Conservation (phyloP, 2,113 vertebrate species). For the Aphelocoma coerulescens region DNA sequence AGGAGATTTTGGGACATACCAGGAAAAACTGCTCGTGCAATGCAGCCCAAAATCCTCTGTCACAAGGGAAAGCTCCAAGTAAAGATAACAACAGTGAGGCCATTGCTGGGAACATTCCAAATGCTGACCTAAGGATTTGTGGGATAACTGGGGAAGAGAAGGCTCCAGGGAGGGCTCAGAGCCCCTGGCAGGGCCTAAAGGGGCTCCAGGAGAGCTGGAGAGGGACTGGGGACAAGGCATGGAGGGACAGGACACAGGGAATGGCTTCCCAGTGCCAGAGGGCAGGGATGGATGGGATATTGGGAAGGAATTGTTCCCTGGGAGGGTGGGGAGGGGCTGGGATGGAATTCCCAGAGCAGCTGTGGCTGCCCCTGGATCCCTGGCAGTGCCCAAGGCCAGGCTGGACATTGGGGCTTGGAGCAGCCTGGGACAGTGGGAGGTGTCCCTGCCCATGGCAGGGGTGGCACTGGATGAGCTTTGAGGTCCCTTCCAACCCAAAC, state of each 20-base stretch:
- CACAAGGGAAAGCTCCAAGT: background rate
- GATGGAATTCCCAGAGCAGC: background rate
- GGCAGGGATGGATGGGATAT: rapidly evolving
- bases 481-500: background rate
- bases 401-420: background rate
- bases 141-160: background rate
- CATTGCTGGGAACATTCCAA: background rate
- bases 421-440: background rate
- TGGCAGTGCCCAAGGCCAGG: background rate
- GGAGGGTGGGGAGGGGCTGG: no score
- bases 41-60: background rate
- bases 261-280: background rate
- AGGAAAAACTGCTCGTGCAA: background rate
- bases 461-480: background rate
- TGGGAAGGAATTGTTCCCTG: background rate
- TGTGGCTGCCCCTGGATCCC: background rate
- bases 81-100: background rate
- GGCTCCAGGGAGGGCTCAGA: background rate
- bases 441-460: background rate
- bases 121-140: background rate
- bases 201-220: background rate
- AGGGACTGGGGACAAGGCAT: background rate
- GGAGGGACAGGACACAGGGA: background rate
- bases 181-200: rapidly evolving
- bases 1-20: background rate